These are phyloP conservation scores for Ciconia nigra DNA, from an alignment of 2,797 vertebrate genomes.

Conservation along the genomic window DNA sequence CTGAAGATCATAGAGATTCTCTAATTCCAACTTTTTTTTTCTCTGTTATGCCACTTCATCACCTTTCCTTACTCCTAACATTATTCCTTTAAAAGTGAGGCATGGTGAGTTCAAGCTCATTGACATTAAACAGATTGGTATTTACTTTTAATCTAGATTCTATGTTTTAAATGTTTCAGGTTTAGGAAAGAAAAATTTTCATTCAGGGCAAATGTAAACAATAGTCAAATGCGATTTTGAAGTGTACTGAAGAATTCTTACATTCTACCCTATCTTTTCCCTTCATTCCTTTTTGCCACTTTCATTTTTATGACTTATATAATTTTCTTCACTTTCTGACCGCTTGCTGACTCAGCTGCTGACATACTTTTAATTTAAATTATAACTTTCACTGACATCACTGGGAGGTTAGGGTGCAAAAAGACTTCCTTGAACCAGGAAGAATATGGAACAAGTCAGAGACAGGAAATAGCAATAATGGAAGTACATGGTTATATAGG, in stretches of 20 bases:
- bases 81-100: neutral
- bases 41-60: neutral
- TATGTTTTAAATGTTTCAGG: neutral
- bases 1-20: neutral
- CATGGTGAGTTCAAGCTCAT: neutral
- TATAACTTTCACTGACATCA: neutral
- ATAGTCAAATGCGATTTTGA: neutral
- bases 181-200: neutral
- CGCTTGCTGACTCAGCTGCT: neutral
- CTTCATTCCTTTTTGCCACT: neutral
- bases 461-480: neutral
- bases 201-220: neutral
- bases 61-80: neutral
- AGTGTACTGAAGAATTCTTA: neutral
- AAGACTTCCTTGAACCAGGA: neutral
- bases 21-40: neutral
- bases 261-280: neutral
- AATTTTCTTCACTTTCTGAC: neutral
- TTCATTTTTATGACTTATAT: neutral
- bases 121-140: neutral
- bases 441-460: neutral
- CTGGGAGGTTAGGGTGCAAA: neutral
- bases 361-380: neutral
- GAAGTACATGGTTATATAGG: neutral
- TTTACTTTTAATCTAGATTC: neutral